Evolutionary conservation across 2,888 invertebrate species (phyloP), one percentile per base, ranked within the genome.

Genomic region (Tryphoninae sp.): DNA sequence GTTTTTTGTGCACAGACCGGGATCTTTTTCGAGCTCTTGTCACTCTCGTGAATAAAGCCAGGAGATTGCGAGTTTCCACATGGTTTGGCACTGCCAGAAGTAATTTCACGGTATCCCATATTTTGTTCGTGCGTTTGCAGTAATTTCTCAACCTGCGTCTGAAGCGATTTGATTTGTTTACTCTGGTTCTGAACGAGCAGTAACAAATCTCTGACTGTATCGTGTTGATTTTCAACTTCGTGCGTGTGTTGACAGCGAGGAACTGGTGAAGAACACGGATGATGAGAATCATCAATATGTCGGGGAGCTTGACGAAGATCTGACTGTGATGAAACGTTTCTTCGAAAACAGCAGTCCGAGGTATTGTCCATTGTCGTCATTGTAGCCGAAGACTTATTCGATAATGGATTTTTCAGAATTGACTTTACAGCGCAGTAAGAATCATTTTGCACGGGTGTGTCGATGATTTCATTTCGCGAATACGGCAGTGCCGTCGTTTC

Each of bases 101-200:
- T 40, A 69, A 82, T 72, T 22, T 83, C 76, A 67, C 77, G 40
- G 62, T 76, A 16, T 51, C 26, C 42, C 2, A 61, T 16, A 33
- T 11, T 64, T 80, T 68, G 65, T 40, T 88, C 26, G 88, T 90
- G 89, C 73, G 89, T 85, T 84, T 91, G 90, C 51, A 94, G 83
- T 22, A 95, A 92, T 84, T 93, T 93, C 83, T 95, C 94, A 0
- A 95, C 94, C 90, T 95, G 95, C 75, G 93, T 93, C 89, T 95
- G 95, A 42, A 95, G 89, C 73, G 93, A 86, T 86, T 95, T 93
- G 33, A 95, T 91, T 87, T 95, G 95, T 85, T 95, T 94, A 91
- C 94, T 95, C 90, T 95, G 95, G 75, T 94, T 92, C 88, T 95
- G 94, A 59, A 95, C 94, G 79, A 95, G 94, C 88, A 94, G 93